phyloP scores from a whole-genome alignment of 2,797 vertebrate genomes.

The Sebastes cheni region DNA sequence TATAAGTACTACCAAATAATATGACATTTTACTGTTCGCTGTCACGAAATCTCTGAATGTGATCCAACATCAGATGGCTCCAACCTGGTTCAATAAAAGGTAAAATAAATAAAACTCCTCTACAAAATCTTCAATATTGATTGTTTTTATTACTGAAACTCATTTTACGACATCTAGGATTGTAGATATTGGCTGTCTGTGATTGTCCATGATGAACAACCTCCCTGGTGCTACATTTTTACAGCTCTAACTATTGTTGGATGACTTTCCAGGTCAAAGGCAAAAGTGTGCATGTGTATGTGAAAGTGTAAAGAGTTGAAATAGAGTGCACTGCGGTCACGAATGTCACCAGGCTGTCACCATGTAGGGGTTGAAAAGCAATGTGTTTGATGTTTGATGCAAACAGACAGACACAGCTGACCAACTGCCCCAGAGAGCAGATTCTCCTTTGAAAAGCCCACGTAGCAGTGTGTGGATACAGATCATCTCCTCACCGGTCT shows the following conservation, averaged over 20 bases:
- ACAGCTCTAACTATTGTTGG: background rate
- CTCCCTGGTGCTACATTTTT: background rate
- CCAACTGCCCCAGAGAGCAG: conserved; percentile 43
- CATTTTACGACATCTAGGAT: background rate
- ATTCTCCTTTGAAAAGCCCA: background rate
- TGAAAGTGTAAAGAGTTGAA: background rate
- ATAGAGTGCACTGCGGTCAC: background rate
- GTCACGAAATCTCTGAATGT: too few species aligned
- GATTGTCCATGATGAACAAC: background rate
- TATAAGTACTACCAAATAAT: too few species aligned
- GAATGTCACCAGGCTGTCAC: background rate
- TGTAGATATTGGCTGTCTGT: background rate
- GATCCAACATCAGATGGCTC: too few species aligned
- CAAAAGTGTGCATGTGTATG: background rate
- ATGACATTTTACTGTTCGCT: too few species aligned
- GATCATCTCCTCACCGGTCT: conserved; percentile 28
- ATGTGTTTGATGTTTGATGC: conserved; percentile 16
- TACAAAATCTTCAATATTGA: background rate
- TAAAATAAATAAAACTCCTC: background rate
- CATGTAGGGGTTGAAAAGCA: background rate
- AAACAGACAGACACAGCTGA: conserved; percentile 34
- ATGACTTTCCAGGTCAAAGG: background rate
- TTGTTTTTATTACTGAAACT: background rate
- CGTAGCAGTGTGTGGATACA: background rate
- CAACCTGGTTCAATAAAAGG: background rate